Evolutionary conservation across 2,113 vertebrate species (phyloP).

Genomic region (Chiloscyllium plagiosum): DNA sequence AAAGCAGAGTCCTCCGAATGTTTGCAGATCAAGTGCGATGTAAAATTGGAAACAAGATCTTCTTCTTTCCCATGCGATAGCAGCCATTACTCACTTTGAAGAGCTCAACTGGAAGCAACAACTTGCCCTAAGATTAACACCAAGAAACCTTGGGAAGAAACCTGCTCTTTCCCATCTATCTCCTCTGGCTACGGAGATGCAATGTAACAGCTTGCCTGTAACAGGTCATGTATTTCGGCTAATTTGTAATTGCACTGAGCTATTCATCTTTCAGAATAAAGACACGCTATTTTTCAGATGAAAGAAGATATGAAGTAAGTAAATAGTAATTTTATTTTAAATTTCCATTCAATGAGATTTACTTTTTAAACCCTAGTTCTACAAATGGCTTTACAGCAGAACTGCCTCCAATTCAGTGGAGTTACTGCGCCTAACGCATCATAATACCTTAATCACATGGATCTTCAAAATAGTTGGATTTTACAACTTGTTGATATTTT

Average conservation of each 20-base stretch:
- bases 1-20: constrained; percentile 56
- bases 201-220: background rate
- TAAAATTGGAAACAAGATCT: constrained; percentile 84
- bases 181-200: background rate
- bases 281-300: background rate
- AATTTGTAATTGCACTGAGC: background rate
- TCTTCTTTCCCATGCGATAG: constrained; percentile 63
- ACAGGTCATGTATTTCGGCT: background rate
- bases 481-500: background rate
- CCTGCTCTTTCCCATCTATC: background rate
- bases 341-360: background rate
- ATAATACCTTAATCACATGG: background rate
- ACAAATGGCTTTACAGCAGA: background rate
- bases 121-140: background rate
- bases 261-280: background rate
- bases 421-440: background rate
- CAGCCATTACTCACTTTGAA: background rate
- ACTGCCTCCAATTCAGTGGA: background rate
- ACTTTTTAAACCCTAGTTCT: background rate
- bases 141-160: background rate
- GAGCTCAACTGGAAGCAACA: too few species aligned
- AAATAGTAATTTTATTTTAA: background rate
- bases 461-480: background rate
- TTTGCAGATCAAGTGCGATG: constrained; percentile 68
- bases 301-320: background rate